Evolutionary conservation across 1,140 invertebrate genomes (phyloP), one percentile per base, ranked within the genome.

Genomic region (Chymomyza costata): DNA sequence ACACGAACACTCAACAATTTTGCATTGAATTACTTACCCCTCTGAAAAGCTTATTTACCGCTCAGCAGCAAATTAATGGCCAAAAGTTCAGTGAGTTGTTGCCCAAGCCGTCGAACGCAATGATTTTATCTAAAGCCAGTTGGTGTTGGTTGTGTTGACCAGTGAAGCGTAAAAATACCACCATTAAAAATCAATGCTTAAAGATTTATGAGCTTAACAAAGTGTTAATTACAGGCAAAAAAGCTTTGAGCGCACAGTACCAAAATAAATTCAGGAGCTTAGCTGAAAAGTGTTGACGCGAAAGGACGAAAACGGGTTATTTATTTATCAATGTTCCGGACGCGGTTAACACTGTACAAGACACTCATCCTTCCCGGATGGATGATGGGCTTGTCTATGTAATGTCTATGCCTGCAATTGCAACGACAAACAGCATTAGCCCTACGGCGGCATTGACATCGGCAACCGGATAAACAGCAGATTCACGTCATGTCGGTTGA

Each of bases 121-220:
- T n/a, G n/a, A n/a, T n/a, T n/a, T n/a, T n/a, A n/a, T n/a, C n/a
- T n/a, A n/a, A n/a, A n/a, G n/a, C n/a, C n/a, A n/a, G n/a, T n/a
- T n/a, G n/a, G n/a, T n/a, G n/a, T n/a, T n/a, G 61, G 45, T 45
- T 61, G 56, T 41, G 37, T 19, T 56, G 66, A 45, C 65, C 67
- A 51, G 21, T 50, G 61, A 71, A 65, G 67, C 67, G 61, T 71
- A 65, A 71, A 71, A 71, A 66, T 73, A 57, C 68, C 68, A 64
- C 60, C 70, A 78, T 78, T 78, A 76, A 78, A 78, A 78, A 78
- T 78, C 71, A 78, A 78, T 78, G 65, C 51, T 76, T 78, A 76
- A 78, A 66, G 71, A 78, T 78, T 76, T 78, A 78, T 78, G 62
- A 55, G 71, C 62, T 70, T 59, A 68, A 76, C 70, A 69, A 76